Evolutionary conservation across 2,888 invertebrate genomes (phyloP).

Genomic region (Leptinotarsa peninsularis): DNA sequence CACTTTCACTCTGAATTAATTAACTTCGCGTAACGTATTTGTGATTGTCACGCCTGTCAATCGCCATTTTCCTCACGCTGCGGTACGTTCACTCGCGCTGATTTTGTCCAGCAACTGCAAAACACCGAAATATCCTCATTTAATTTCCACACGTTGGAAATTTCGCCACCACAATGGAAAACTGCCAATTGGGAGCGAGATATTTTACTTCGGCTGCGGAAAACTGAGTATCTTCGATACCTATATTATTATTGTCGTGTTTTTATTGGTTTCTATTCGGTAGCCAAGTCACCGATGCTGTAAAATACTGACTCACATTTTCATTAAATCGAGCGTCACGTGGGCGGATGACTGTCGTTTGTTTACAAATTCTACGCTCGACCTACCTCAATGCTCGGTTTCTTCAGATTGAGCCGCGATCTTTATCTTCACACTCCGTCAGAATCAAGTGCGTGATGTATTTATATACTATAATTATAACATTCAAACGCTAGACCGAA

Average conservation of each 20-base stretch:
- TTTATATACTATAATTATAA: background rate
- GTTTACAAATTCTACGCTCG: conserved; percentile 10
- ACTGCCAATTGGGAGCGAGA: conserved; percentile 4
- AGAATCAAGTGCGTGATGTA: background rate
- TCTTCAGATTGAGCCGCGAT: conserved; percentile 6
- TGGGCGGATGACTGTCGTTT: conserved; percentile 14
- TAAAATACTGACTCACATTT: background rate
- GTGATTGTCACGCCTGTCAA: conserved; percentile 25
- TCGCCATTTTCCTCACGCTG: conserved; percentile 38
- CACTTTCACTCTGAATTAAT: conserved; percentile 14
- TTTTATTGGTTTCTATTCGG: background rate
- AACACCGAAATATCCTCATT: conserved; percentile 20
- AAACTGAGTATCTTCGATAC: background rate
- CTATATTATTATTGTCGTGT: conserved; percentile 14
- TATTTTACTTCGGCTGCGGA: background rate
- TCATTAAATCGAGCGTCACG: background rate
- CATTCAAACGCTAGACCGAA: background rate
- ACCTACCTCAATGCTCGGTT: background rate
- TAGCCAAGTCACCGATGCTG: background rate
- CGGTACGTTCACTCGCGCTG: conserved; percentile 30
- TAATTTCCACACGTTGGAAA: background rate
- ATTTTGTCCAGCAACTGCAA: conserved; percentile 6
- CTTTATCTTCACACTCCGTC: conserved; percentile 3
- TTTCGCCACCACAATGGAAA: background rate
- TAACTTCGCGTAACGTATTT: conserved; percentile 15